Evolutionary conservation across 2,113 vertebrate genomes (phyloP).

Genomic region (Gavia stellata): DNA sequence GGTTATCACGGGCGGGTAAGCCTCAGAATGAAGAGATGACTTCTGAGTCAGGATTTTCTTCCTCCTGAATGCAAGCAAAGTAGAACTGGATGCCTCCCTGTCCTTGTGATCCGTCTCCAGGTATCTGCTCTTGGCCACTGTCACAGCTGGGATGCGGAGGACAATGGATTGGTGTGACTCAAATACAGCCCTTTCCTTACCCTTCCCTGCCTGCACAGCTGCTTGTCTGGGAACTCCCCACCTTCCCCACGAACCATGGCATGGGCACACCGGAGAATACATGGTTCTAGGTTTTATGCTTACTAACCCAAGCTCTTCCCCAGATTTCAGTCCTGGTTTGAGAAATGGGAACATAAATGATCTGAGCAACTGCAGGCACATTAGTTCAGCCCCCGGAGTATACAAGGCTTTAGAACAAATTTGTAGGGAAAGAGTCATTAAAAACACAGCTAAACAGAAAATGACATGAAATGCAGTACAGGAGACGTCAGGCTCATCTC

Average conservation of each 20-base stretch:
- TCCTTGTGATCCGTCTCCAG: not conserved
- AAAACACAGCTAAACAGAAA: not conserved
- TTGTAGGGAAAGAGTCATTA: not conserved
- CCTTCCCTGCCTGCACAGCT: not conserved
- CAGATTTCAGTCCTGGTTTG: not conserved
- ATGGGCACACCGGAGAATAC: not conserved
- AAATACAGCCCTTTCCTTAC: not conserved
- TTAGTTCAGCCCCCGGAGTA: not conserved
- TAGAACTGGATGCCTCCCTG: not conserved
- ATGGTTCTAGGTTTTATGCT: not conserved
- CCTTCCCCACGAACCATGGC: accelerated
- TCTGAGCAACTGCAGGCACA: not conserved
- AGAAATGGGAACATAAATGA: not conserved
- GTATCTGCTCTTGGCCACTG: not conserved
- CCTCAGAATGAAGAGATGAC: not conserved
- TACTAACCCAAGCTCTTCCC: not conserved
- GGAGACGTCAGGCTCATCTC: not conserved
- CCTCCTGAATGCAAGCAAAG: not conserved
- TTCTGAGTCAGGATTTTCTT: not conserved
- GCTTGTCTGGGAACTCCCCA: not conserved
- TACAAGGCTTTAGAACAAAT: not conserved
- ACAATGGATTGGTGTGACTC: not conserved
- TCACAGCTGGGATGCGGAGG: not conserved
- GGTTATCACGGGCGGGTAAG: not conserved
- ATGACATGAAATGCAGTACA: not conserved